A percentile compares a stretch with the other conserved stretches of the same genome.
Conservation (phyloP, 2,888 invertebrate species). For the Dynastes tityus region DNA sequence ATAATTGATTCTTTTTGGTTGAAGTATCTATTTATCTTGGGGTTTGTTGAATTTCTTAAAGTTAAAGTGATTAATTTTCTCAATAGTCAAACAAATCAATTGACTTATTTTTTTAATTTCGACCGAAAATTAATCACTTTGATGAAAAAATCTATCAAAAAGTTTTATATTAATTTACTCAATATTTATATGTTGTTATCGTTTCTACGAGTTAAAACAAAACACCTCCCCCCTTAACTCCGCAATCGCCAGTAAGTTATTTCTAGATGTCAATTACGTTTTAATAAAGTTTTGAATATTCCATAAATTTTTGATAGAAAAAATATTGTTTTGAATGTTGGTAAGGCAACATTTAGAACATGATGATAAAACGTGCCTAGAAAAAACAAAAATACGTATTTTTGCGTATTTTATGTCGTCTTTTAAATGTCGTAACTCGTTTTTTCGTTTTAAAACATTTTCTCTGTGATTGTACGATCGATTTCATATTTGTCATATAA, state of each 20-base stretch:
- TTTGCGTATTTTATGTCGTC: slow-evolving; percentile 13
- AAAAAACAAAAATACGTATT: neutral
- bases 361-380: slow-evolving; percentile 25
- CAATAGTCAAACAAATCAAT: too few species aligned
- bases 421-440: slow-evolving; percentile 4
- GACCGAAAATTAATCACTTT: too few species aligned
- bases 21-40: neutral
- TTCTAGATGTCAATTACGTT: slow-evolving; percentile 9
- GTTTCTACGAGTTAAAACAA: slow-evolving; percentile 13
- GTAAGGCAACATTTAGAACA: slow-evolving; percentile 32
- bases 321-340: slow-evolving; percentile 41
- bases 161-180: neutral
- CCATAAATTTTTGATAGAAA: slow-evolving; percentile 10
- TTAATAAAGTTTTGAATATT: neutral
- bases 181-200: slow-evolving; percentile 25
- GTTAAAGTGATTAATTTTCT: too few species aligned
- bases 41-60: too few species aligned
- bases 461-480: neutral
- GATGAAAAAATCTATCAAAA: too few species aligned
- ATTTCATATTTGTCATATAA: slow-evolving; percentile 17
- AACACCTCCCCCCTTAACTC: slow-evolving; percentile 7
- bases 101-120: too few species aligned
- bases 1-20: slow-evolving; percentile 3
- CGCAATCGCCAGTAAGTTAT: neutral
- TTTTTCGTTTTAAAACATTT: neutral